Conservation (phyloP, 2,888 invertebrate species). For the Junonia oenone region DNA sequence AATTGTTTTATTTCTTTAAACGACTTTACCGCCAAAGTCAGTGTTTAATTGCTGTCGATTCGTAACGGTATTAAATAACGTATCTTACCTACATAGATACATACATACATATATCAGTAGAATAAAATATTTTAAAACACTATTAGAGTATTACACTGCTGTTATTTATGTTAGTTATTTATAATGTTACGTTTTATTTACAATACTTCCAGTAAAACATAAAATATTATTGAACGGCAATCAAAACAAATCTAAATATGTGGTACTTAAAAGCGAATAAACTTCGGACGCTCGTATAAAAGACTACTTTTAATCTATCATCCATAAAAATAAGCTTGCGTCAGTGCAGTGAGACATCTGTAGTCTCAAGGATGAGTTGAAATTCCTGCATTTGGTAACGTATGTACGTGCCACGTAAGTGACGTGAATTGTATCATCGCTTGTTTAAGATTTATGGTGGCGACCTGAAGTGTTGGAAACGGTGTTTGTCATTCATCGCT, state of each 20-base stretch:
- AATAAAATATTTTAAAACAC: no score
- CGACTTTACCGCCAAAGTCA: no score
- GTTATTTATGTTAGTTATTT: not conserved
- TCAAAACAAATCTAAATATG: not conserved
- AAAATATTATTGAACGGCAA: not conserved
- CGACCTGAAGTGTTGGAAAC: not conserved
- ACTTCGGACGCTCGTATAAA: slow-evolving; percentile 1
- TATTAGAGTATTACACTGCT: no score
- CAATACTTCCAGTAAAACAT: not conserved
- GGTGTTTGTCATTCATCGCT: not conserved
- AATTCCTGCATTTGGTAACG: slow-evolving; percentile 26
- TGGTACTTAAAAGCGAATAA: not conserved
- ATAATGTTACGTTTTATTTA: not conserved
- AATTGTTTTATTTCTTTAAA: not conserved
- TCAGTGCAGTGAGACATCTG: slow-evolving; percentile 25
- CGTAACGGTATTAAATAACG: no score
- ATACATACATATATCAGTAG: no score
- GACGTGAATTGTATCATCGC: not conserved
- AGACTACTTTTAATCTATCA: slow-evolving; percentile 26
- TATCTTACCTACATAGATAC: no score
- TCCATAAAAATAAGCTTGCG: slow-evolving; percentile 34
- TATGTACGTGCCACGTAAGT: not conserved
- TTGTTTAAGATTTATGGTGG: not conserved
- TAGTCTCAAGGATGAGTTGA: slow-evolving; percentile 11
- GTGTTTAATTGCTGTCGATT: no score